phyloP scores from a whole-genome alignment of 2,888 invertebrate species.

The Spodoptera exigua region DNA sequence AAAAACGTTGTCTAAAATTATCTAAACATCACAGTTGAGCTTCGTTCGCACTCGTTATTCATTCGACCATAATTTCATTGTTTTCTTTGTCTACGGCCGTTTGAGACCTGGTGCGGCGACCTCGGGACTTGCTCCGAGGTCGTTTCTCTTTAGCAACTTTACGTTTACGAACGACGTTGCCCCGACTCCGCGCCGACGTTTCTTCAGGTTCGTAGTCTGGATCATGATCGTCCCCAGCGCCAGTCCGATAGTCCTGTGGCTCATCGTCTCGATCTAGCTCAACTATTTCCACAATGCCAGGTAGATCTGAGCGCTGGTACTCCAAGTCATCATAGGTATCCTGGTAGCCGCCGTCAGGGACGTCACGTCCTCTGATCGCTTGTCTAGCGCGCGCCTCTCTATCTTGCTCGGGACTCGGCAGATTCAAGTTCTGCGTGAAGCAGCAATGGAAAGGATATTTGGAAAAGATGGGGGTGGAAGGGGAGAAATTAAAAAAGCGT shows the following conservation, averaged over 20 bases:
- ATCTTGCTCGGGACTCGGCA: conserved; percentile 80
- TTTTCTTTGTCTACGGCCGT: conserved; percentile 72
- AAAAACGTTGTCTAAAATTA: conserved; percentile 70
- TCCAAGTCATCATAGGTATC: conserved; percentile 77
- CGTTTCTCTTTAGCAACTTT: conserved; percentile 76
- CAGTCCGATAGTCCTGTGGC: conserved; percentile 55
- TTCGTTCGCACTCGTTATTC: conserved; percentile 61
- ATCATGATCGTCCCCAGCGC: conserved; percentile 72
- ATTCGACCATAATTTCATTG: conserved; percentile 76
- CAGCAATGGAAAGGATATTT: conserved; percentile 77
- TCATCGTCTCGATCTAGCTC: conserved; percentile 73
- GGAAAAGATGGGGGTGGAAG: conserved; percentile 80
- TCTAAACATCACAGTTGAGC: conserved; percentile 79
- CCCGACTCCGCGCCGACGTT: conserved; percentile 79
- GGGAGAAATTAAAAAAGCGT: conserved; percentile 89
- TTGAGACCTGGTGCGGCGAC: conserved; percentile 83
- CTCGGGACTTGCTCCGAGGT: conserved; percentile 80
- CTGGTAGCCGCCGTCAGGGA: conserved; percentile 76
- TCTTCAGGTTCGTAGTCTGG: conserved; percentile 77
- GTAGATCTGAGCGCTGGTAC: conserved; percentile 70
- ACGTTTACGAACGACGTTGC: conserved; percentile 79
- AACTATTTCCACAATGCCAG: conserved; percentile 80
- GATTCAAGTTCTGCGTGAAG: conserved; percentile 86
- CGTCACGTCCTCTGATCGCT: conserved; percentile 74
- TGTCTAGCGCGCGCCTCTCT: conserved; percentile 63